phyloP scores from a whole-genome alignment of 1,140 invertebrate genomes.

The Drosophila sturtevanti region DNA sequence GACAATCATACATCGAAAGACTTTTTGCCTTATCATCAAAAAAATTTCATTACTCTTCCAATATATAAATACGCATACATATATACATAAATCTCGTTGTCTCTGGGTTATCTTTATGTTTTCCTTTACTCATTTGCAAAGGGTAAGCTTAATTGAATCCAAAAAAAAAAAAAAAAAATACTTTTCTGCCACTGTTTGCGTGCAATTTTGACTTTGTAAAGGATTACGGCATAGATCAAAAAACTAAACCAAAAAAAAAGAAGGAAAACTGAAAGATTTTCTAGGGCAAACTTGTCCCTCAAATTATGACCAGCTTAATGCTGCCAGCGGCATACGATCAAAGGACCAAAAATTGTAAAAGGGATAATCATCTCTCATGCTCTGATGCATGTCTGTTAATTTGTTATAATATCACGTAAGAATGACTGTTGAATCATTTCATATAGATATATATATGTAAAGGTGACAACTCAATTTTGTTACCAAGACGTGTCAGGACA shows the following conservation, averaged over 20 bases:
- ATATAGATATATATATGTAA: conserved; percentile 67
- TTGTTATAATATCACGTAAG: conserved; percentile 75
- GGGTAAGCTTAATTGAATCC: background rate
- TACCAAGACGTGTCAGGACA: conserved; percentile 51
- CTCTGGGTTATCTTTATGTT: background rate
- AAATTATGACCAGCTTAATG: conserved; percentile 9
- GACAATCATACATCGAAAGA: conserved; percentile 28
- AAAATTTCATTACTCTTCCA: background rate
- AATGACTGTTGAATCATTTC: conserved; percentile 24
- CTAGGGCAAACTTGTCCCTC: conserved; percentile 57
- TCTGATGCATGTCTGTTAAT: conserved; percentile 59
- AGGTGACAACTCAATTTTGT: conserved; percentile 73
- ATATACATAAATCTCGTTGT: background rate
- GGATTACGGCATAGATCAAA: conserved; percentile 65
- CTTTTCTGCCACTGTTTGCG: conserved; percentile 14
- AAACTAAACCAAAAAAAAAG: background rate
- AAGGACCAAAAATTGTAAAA: conserved; percentile 31
- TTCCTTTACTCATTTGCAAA: conserved; percentile 6
- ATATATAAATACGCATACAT: background rate
- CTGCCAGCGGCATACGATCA: conserved; percentile 43
- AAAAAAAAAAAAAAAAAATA: background rate
- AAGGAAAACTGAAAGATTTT: background rate
- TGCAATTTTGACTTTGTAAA: conserved; percentile 22
- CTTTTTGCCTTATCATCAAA: conserved; percentile 44
- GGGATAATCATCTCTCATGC: conserved; percentile 56